A percentile compares a stretch with the other conserved stretches of the same genome.
Conservation (phyloP, 2,888 invertebrate species). For the Chromoteleia sp. region DNA sequence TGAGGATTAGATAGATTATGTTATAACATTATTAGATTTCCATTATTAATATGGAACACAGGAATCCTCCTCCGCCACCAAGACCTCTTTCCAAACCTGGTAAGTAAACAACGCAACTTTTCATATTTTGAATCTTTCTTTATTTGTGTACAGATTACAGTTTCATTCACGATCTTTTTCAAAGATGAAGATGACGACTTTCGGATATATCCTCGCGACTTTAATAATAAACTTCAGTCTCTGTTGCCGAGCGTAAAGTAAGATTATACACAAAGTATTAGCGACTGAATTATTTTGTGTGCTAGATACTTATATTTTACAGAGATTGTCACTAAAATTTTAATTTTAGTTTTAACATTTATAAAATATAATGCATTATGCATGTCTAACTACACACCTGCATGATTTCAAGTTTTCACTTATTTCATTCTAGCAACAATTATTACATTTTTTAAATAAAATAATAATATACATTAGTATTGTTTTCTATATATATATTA, state of each 20-base stretch:
- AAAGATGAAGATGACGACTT: slow-evolving; percentile 55
- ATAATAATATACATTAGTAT: too few species aligned
- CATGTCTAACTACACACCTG: slow-evolving; percentile 29
- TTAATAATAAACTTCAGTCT: slow-evolving; percentile 55
- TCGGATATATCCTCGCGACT: slow-evolving; percentile 51
- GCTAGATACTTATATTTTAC: slow-evolving; percentile 33
- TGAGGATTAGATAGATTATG: too few species aligned
- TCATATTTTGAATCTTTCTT: background rate
- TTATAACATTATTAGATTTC: too few species aligned
- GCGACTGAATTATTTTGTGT: slow-evolving; percentile 26
- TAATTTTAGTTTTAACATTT: slow-evolving; percentile 26
- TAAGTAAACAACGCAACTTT: slow-evolving; percentile 71
- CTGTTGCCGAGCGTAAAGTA: slow-evolving; percentile 50
- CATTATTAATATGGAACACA: slow-evolving; percentile 70
- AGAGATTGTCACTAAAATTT: slow-evolving; percentile 34
- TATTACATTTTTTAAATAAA: too few species aligned
- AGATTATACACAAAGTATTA: slow-evolving; percentile 44
- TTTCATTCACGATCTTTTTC: slow-evolving; percentile 44
- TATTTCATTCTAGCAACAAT: too few species aligned
- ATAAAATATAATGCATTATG: slow-evolving; percentile 16
- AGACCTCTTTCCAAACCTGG: slow-evolving; percentile 83
- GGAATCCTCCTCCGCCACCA: slow-evolving; percentile 78
- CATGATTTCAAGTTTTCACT: slow-evolving; percentile 9
- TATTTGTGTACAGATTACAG: slow-evolving; percentile 3
- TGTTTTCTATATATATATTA: too few species aligned